Conservation (phyloP, 2,888 invertebrate species). For the Julus scandinavius region DNA sequence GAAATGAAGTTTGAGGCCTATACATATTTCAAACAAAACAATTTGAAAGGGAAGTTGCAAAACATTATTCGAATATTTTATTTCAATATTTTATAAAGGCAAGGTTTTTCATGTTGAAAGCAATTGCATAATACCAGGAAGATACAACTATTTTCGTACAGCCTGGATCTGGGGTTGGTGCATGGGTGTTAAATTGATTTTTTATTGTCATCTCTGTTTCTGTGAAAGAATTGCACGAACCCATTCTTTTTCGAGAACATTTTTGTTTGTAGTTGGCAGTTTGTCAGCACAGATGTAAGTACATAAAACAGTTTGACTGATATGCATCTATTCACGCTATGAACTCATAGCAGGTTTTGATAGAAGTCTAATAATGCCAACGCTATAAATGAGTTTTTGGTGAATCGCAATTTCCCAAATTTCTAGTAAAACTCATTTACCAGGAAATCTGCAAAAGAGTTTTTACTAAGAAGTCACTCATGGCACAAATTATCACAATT, state of each 20-base stretch:
- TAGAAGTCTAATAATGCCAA: not conserved
- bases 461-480: not conserved
- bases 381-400: not conserved
- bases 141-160: not conserved
- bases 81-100: not conserved
- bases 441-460: not conserved
- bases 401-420: not conserved
- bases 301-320: not conserved
- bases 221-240: not conserved
- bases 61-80: too few relatives aligned
- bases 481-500: too few relatives aligned
- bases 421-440: not conserved
- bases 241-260: not conserved
- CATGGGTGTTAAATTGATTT: not conserved
- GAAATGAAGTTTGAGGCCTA: too few relatives aligned
- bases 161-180: not conserved
- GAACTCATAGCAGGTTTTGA: not conserved
- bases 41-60: too few relatives aligned
- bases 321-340: not conserved
- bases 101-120: not conserved
- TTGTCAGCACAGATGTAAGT: not conserved
- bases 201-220: not conserved
- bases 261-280: slow-evolving; percentile 15
- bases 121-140: not conserved
- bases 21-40: too few relatives aligned